Conservation (phyloP, 2,888 invertebrate genomes). For the Tigriopus californicus region DNA sequence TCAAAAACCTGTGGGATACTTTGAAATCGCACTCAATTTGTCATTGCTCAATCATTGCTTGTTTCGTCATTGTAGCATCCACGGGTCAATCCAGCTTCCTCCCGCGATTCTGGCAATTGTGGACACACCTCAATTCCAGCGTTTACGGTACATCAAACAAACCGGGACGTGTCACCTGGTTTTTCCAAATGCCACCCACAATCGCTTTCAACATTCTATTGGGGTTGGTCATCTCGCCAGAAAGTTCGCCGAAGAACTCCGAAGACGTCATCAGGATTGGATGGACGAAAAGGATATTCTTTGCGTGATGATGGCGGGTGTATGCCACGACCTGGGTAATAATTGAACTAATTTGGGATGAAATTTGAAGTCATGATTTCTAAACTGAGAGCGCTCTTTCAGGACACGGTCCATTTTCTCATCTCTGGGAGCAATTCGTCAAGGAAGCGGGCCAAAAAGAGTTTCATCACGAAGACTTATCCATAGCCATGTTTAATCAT, state of each 20-base stretch:
- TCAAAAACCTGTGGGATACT: no score
- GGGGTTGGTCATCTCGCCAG: slow-evolving; percentile 37
- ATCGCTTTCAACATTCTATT: slow-evolving; percentile 41
- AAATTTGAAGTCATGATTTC: background rate
- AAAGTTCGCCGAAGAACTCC: slow-evolving; percentile 29
- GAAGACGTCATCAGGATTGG: slow-evolving; percentile 27
- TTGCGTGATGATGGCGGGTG: slow-evolving; percentile 41
- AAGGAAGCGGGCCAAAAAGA: slow-evolving; percentile 19
- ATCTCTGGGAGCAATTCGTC: slow-evolving; percentile 39
- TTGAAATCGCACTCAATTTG: slow-evolving; percentile 20
- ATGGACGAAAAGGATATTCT: slow-evolving; percentile 32
- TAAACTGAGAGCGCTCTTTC: no score
- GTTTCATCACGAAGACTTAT: slow-evolving; percentile 32
- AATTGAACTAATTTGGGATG: background rate
- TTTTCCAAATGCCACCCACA: slow-evolving; percentile 34
- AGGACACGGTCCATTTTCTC: slow-evolving; percentile 44
- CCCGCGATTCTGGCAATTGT: slow-evolving; percentile 35
- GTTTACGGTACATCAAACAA: slow-evolving; percentile 40
- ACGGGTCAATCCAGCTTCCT: slow-evolving; percentile 32
- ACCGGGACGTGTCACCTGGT: slow-evolving; percentile 33
- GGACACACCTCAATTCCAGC: slow-evolving; percentile 40
- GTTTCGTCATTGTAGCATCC: no score
- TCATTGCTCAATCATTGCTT: no score
- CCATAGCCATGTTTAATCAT: slow-evolving; percentile 31
- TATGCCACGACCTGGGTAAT: slow-evolving; percentile 46